phyloP scores from a whole-genome alignment of 2,888 invertebrate genomes.

The Ichneumoninae sp. region DNA sequence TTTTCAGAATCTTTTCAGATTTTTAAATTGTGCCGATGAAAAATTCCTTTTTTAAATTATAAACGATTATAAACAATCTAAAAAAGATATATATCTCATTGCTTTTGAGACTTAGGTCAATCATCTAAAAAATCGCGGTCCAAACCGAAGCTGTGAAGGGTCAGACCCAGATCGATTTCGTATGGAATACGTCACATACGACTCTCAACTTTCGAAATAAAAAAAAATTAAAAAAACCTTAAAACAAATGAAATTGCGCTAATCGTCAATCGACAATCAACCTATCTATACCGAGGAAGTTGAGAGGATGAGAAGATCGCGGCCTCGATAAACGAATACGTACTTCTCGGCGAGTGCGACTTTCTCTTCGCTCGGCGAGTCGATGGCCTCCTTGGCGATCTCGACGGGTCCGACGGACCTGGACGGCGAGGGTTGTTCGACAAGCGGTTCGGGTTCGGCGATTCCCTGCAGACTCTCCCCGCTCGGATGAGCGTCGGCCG shows the following conservation, averaged over 20 bases:
- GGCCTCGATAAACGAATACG: slow-evolving; percentile 55
- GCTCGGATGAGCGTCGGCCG: slow-evolving; percentile 41
- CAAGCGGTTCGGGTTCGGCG: slow-evolving; percentile 65
- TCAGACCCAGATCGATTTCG: too few species aligned
- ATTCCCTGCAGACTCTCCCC: slow-evolving; percentile 12
- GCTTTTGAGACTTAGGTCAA: too few species aligned
- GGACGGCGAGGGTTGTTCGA: slow-evolving; percentile 78
- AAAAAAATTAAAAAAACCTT: too few species aligned
- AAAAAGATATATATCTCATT: too few species aligned
- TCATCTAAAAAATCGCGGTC: too few species aligned
- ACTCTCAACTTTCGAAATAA: too few species aligned
- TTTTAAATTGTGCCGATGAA: too few species aligned
- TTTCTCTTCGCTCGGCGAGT: slow-evolving; percentile 77
- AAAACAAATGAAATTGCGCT: background rate
- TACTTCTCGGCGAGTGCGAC: slow-evolving; percentile 82
- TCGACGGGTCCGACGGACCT: slow-evolving; percentile 79
- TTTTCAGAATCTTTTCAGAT: too few species aligned
- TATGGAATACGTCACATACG: too few species aligned
- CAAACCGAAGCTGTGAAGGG: too few species aligned
- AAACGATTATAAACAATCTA: too few species aligned
- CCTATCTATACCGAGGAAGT: background rate
- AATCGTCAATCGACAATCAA: background rate
- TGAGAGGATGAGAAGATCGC: background rate
- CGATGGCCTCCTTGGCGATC: slow-evolving; percentile 81
- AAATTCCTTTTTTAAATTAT: too few species aligned